Evolutionary conservation across 2,888 invertebrate species (phyloP), one percentile per base, ranked within the genome.

Genomic region (Microctonus aethiopoides): DNA sequence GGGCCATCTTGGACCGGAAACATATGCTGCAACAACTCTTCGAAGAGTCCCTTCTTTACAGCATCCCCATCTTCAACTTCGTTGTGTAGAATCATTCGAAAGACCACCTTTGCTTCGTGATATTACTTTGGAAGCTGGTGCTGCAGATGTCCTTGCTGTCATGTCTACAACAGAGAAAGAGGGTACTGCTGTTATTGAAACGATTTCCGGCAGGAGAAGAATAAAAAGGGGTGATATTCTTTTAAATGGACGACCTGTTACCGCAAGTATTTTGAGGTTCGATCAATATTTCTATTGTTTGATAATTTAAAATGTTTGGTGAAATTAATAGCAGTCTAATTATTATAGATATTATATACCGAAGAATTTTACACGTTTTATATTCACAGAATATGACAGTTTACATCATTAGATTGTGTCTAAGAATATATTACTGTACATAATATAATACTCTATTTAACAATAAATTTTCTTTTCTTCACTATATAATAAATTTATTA

Each of bases 81-180:
- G 86, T 0, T 81, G 80, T 0, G 80, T 86, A 24, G 86, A 86
- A 59, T 78, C 83, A 2, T 77, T 73, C n/a, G 74, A 75, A 51
- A 72, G 74, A 13, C 65, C 72, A 29, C 75, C 75, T 16, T 56
- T 72, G n/a, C 63, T 75, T 77, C 83, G 56, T 70, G 80, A 59
- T 3, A 89, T 97, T 9, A 94, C 95, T 32, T 92, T 97, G 78
- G 97, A 98, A 87, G 94, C 94, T 29, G 92, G 94, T 76, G 96
- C 96, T 0, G 96, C 97, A 1, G 97, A 98, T 87, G 91, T 97
- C 56, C 88, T 97, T 79, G 97, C 96, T 2, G 91, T 98, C 24
- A 92, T 98, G 91, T 93, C 97, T 1, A 97, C 97, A 0, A 92
- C 93, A 73, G 95, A 95, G 78, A 90, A 91, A 51, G 97, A 97